These are phyloP conservation scores for Bufo bufo DNA, from an alignment of 2,113 vertebrate genomes.

Conservation along the genomic window DNA sequence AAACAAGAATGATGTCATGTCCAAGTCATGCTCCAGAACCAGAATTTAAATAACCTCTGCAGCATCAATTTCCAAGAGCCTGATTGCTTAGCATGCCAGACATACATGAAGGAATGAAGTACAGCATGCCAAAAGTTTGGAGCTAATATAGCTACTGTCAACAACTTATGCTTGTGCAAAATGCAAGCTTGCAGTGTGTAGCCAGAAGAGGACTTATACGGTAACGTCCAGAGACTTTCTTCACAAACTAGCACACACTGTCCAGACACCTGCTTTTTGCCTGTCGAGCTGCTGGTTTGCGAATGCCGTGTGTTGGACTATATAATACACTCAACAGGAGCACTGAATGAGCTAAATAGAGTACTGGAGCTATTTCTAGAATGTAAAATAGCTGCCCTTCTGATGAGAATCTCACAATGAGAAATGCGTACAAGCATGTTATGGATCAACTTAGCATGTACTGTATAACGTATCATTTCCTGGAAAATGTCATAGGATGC, in stretches of 20 bases:
- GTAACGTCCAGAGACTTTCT: constrained; percentile 49
- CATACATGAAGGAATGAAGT: constrained; percentile 51
- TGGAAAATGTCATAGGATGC: constrained; percentile 8
- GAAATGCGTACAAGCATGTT: constrained; percentile 29
- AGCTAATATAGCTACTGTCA: constrained; percentile 58
- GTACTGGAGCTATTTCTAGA: not conserved
- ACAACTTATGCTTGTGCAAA: constrained; percentile 54
- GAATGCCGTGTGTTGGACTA: not conserved
- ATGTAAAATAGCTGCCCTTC: constrained; percentile 32
- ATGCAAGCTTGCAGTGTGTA: constrained; percentile 49
- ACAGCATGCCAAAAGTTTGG: constrained; percentile 54
- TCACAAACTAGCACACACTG: constrained; percentile 38
- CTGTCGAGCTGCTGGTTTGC: constrained; percentile 23
- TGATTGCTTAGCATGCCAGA: constrained; percentile 55
- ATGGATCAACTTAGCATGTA: constrained; percentile 7
- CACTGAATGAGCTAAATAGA: constrained; percentile 5
- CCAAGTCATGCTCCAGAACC: constrained; percentile 39
- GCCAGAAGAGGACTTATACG: constrained; percentile 56
- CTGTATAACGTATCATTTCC: constrained; percentile 24
- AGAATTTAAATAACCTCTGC: constrained; percentile 43
- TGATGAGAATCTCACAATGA: constrained; percentile 2
- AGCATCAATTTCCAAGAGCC: constrained; percentile 48
- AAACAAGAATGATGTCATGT: constrained; percentile 53
- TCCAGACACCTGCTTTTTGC: constrained; percentile 53
- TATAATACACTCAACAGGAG: not conserved